Evolutionary conservation across 2,797 vertebrate genomes (phyloP), one percentile per base, ranked within the genome.

Genomic region (Streptopelia turtur): DNA sequence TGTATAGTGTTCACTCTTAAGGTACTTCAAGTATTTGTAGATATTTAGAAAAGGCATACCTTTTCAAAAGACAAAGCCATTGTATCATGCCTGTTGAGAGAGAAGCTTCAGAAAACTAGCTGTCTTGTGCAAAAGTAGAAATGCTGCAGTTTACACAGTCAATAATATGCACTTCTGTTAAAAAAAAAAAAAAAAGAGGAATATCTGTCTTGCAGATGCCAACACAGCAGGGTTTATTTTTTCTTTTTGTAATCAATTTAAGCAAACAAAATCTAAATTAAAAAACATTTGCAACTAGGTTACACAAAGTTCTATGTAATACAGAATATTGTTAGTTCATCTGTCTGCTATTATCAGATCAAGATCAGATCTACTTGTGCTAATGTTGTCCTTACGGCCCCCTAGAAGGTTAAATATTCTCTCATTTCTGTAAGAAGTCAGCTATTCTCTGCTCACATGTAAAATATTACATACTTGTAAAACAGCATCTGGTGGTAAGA

Each of bases 361-460:
- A 56, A 45, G 33, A 70, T 71, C 21, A 85, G 57, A 59, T 78
- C 30, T 37, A 43, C 65, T 93, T 92, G 41, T 64, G 37, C 31
- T 56, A 56, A 69, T 31, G 28, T 24, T 60, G 39, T 68, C 75
- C 84, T 91, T 72, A 35, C 10, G 81, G 41, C 12, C 57, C 31
- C 21, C 28, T 31, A 35, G 17, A 91, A 93, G 24, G 82, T 85
- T 83, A 93, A 80, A 89, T 65, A 75, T 43, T 80, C 52, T n/a
- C 69, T 94, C 60, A 78, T 43, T 74, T 89, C 53, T 83, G 37
- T 57, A 87, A 81, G 59, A 83, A 87, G 92, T 83, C 56, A 79
- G 49, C 60, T 80, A 28, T 64, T 66, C 37, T 72, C 75, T 64
- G 43, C 68, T 77, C 61, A 31, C 83, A 87, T 6, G 5, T 66